Conservation (phyloP, 2,888 invertebrate genomes). For the Mesoligia furuncula region DNA sequence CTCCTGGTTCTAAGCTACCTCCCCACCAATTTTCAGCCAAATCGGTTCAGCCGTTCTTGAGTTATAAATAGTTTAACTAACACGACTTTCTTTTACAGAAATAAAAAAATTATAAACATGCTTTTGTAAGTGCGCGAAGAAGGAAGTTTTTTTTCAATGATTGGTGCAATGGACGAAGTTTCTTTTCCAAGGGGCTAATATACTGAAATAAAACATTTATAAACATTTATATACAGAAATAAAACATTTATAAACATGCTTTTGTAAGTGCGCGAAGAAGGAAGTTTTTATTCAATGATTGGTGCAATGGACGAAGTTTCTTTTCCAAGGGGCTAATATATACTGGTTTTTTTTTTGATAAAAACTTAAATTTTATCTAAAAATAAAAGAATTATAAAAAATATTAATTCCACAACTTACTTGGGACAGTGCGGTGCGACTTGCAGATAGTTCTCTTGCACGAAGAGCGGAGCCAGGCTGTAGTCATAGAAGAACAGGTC, state of each 20-base stretch:
- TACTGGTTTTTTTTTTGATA: background rate
- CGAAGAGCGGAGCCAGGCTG: conserved; percentile 98
- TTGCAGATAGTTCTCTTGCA: conserved; percentile 98
- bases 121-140: background rate
- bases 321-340: background rate
- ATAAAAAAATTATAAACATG: background rate
- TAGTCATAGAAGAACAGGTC: conserved; percentile 99
- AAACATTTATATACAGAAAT: background rate
- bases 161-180: background rate
- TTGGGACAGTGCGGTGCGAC: conserved; percentile 94
- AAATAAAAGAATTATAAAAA: background rate
- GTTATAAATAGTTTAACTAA: no score
- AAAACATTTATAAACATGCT: background rate
- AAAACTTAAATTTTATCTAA: background rate
- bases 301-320: background rate
- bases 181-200: background rate
- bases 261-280: background rate
- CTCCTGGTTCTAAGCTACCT: no score
- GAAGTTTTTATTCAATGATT: background rate
- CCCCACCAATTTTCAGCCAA: no score
- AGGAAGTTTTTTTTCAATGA: background rate
- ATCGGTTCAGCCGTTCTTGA: no score
- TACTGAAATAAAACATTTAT: no score
- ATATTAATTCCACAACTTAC: conserved; percentile 67
- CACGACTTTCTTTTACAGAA: no score